Conservation (phyloP, 2,888 invertebrate species). For the Zeuzera pyrina region DNA sequence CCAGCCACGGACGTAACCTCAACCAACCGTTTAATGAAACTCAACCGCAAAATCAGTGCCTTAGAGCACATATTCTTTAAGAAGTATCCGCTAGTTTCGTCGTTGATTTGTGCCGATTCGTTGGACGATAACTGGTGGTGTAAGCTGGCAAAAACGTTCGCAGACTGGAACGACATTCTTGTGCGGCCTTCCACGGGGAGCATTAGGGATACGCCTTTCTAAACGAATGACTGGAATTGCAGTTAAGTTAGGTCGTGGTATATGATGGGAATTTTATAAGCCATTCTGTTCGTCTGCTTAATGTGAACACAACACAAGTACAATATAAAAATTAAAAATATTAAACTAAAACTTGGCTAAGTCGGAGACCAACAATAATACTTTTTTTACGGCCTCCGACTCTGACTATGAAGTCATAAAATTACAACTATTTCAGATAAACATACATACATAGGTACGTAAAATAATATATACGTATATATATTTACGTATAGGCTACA, state of each 20-base stretch:
- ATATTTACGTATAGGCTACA: no score
- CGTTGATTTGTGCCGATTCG: conserved; percentile 5
- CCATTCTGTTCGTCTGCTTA: no score
- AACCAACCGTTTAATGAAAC: conserved; percentile 9
- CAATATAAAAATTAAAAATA: no score
- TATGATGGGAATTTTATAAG: conserved; percentile 4
- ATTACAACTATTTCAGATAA: no score
- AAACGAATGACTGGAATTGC: conserved; percentile 38
- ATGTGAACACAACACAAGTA: no score
- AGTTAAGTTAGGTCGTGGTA: conserved; percentile 8
- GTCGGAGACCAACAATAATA: no score
- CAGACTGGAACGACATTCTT: conserved; percentile 58
- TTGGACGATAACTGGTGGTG: conserved; percentile 52
- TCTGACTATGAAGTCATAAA: no score
- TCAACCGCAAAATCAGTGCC: background rate
- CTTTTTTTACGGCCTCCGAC: no score
- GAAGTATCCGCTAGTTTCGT: conserved; percentile 6
- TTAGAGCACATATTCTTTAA: conserved; percentile 7
- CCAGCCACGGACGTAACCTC: background rate
- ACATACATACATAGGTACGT: no score
- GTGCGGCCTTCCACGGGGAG: conserved; percentile 30
- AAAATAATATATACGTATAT: no score
- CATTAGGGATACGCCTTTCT: conserved; percentile 36
- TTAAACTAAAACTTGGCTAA: no score
- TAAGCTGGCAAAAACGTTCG: conserved; percentile 54